Base-by-base conservation (phyloP, 2,797 vertebrate species). In the Pygocentrus nattereri region DNA sequence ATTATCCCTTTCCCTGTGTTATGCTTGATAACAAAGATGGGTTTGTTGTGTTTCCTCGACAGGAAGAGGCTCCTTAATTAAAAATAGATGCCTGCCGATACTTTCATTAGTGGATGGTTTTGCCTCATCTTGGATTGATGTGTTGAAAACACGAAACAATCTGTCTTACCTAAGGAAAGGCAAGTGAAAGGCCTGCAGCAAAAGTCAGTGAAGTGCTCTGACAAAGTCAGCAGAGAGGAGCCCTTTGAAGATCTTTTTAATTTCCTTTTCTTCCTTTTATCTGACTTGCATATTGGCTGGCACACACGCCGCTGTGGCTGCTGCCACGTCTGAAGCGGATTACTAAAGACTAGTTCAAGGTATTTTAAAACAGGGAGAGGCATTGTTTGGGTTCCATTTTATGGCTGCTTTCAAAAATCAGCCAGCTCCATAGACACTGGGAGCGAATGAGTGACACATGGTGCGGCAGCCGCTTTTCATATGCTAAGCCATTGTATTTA, bases 241-340 rank as follows among this genome's bases (percentile, higher is more conserved):
- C 11, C 56, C 71, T 84, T 86, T 84, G 85, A 84, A 82, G 80
- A 82, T 77, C 76, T 56, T 74, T 65, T 65, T 56, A 70, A 80
- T 70, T 85, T 74, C 23, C 56, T 41, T 49, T 74, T 49, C n/a
- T 58, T 50, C 25, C 59, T 74, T 65, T 74, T 67, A 59, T 74
- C 82, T 71, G 78, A 79, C 76, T 73, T 49, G 59, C 82, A 79
- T 79, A 76, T 68, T 25, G 44, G 59, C 79, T 52, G 75, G 65
- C 70, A 69, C 47, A 52, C 27, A 19, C 54, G 19, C n/a, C 30
- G 25, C 30, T 23, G 41, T 4, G 19, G 13, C 34, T 69, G 67
- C 25, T 5, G 27, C 69, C 25, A 31, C 18, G 25, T 41, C 68
- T 76, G 50, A 79, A 65, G 76, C 19, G 58, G 44, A 80, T 80